Conservation (phyloP, 2,888 invertebrate genomes). For the Ypsolopha scabrella region DNA sequence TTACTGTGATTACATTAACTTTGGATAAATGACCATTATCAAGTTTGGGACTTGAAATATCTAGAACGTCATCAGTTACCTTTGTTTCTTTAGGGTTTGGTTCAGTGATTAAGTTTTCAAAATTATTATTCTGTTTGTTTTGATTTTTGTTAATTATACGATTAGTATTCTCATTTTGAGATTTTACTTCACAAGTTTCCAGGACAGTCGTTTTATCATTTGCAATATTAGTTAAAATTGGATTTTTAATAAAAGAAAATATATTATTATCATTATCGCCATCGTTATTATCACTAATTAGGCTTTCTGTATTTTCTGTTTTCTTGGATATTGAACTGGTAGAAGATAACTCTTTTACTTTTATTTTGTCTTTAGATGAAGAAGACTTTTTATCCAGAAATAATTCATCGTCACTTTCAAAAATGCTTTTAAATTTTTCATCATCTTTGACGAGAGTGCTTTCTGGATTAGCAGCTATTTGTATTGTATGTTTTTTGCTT, state of each 20-base stretch:
- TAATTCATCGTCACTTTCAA: constrained; percentile 13
- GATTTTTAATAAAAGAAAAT: constrained; percentile 1
- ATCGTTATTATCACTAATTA: neutral
- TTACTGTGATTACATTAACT: neutral
- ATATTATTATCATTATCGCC: neutral
- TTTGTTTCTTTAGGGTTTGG: too few relatives aligned
- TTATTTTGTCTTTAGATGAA: neutral
- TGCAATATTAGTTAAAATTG: neutral
- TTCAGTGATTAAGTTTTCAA: too few relatives aligned
- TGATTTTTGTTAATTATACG: too few relatives aligned
- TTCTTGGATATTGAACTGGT: neutral
- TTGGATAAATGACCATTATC: too few relatives aligned
- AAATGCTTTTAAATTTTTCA: constrained; percentile 13
- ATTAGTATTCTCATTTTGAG: neutral
- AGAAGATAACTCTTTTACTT: neutral
- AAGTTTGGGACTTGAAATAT: too few relatives aligned
- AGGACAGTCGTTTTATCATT: neutral
- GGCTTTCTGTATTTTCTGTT: neutral
- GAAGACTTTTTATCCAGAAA: neutral
- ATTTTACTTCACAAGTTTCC: neutral
- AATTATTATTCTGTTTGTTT: too few relatives aligned
- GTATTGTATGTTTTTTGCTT: too few relatives aligned
- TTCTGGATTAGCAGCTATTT: constrained; percentile 10
- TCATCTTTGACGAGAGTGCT: constrained; percentile 6
- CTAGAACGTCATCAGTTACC: too few relatives aligned